Evolutionary conservation across 2,888 invertebrate species (phyloP), one percentile per base, ranked within the genome.

Genomic region (Ptychoptera albimana): DNA sequence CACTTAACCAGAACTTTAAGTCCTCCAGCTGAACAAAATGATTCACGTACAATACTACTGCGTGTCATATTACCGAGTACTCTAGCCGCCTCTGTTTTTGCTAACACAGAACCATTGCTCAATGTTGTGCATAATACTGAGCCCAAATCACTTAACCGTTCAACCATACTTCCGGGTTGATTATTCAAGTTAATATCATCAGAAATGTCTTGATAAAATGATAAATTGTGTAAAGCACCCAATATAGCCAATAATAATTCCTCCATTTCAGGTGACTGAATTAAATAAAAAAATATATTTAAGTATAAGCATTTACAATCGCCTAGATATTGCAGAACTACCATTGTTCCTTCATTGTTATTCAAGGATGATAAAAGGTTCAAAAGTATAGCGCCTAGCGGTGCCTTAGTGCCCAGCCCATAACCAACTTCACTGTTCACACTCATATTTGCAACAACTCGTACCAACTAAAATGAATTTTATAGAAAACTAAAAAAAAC

Each of bases 401-500:
- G 51, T 11, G 70, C 57, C 7, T 57, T 53, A 8, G 58, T 64
- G 1, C 73, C 73, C 49, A 88, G 61, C 2, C 71, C 73, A 34
- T 74, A 72, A 1, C 88, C 89, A 4, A 84, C 83, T 39, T 77
- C 74, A 37, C 80, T 75, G 54, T 82, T 77, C 48, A 89, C 77
- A 47, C 85, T 82, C 60, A 88, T 72, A 57, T 89, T 89, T 3
- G 88, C 88, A 23, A 89, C 69, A n/a, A 89, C 82, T 6, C 89
- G 74, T 12, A 88, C 60, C 42, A 66, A 51, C 55, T 32, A 32
- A 32, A 32, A 32, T 7, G 2, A 32, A 32, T 30, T 30, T 30
- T 30, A 36, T 36, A 13, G 7, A 37, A 45, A 39, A 40, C 37
- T 40, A 35, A 42, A 50, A 14, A 31, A 37, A 37, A 39, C 30